Evolutionary conservation across 1,140 invertebrate species (phyloP), one percentile per base, ranked within the genome.

Genomic region (Temnothorax curvispinosus): DNA sequence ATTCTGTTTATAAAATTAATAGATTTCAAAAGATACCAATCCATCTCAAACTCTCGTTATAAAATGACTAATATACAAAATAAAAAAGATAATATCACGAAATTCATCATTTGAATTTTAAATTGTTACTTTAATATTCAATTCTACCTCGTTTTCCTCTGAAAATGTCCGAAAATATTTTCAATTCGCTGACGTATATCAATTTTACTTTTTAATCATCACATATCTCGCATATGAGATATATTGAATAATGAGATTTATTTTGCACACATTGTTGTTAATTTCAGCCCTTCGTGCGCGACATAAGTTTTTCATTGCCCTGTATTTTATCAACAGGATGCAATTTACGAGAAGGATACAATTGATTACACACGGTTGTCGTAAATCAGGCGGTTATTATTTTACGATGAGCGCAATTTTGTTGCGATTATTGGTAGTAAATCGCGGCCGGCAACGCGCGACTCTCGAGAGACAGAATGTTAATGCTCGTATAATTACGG

Each of bases 341-440:
- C 41, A 58, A 82, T 82, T 82, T 82, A 82, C 52, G 67, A 82
- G 38, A 60, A 32, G 21, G 38, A 72, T 58, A 35, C 41, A 84
- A 74, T 72, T 84, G 80, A 84, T 84, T 84, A 75, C 44, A 32
- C 69, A 32, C 41, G 69, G 54, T 56, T 60, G 47, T 47, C 80
- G 32, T 84, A 84, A 84, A 84, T 84, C 80, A 84, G n/a, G n/a
- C 18, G 44, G 69, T 84, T 60, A 84, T 84, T 84, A 84, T 75
- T 84, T 60, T 60, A 75, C 56, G 80, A 84, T 62, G 69, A 75
- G 54, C 69, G 69, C 18, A 84, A 84, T 84, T 84, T 84, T 84
- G 80, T 75, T 82, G 80, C 54, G 54, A 84, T 60, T 54, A 84
- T 84, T 84, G 80, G 80, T 62, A 50, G 80, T 84, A 84, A 84